phyloP scores from a whole-genome alignment of 2,113 vertebrate genomes.

The Dipodomys merriami region DNA sequence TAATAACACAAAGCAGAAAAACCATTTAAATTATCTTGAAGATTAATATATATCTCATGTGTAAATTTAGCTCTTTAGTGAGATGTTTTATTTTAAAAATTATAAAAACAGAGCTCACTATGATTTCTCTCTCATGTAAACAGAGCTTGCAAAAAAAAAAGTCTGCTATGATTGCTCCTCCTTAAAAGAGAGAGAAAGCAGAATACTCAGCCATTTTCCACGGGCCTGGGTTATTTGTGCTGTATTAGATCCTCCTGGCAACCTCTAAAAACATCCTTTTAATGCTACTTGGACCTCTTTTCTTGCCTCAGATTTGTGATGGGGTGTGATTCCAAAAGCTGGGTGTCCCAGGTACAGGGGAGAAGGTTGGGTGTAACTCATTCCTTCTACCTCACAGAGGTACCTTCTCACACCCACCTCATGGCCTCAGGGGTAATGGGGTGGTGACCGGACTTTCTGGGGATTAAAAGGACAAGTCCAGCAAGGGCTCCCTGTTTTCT shows the following conservation, averaged over 20 bases:
- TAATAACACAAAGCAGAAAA: not conserved
- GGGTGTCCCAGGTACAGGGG: not conserved
- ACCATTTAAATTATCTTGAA: not conserved
- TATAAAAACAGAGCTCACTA: not conserved
- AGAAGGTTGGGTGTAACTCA: not conserved
- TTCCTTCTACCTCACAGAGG: not conserved
- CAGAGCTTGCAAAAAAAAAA: not conserved
- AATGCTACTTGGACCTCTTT: not conserved
- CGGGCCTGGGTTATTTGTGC: not conserved
- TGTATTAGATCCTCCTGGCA: not conserved
- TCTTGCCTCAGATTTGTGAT: not conserved
- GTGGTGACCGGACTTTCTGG: not conserved
- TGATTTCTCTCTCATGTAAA: not conserved
- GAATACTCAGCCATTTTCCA: not conserved
- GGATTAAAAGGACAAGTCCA: constrained; percentile 10
- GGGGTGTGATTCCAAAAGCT: not conserved
- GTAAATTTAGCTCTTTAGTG: not conserved
- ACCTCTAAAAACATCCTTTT: not conserved
- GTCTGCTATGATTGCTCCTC: not conserved
- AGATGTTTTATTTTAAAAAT: not conserved
- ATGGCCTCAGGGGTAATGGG: too few relatives aligned
- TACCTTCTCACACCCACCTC: not conserved
- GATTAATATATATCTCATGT: not conserved
- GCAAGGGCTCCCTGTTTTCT: not conserved
- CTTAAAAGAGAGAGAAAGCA: not conserved